Base-by-base conservation (phyloP, 2,797 vertebrate species). In the Steatocranus sp. region DNA sequence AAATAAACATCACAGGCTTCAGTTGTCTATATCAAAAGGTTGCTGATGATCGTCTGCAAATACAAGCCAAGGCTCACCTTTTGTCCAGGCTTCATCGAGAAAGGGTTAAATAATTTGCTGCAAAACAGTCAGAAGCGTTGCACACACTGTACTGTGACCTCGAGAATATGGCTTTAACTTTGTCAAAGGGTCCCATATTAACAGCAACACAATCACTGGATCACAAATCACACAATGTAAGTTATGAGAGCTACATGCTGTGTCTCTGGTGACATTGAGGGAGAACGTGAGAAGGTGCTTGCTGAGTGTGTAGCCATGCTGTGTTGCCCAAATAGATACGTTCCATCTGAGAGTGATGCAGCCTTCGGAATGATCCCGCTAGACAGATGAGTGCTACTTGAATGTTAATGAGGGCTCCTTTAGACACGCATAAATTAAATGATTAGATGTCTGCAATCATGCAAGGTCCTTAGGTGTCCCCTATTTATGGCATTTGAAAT, bases 351-450 rank as follows among this genome's bases (percentile, higher is more conserved):
- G 93, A 92, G 94, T 88, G 90, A 94, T 92, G 94, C 93, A 95
- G 94, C 92, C 95, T 94, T 91, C 82, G 87, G 92, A 95, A 94
- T 92, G 93, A 94, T 95, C 93, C 91, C 74, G 90, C 92, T 86
- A 94, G 95, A 96, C 93, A 92, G 94, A 96, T 87, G 93, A 95
- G 92, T 94, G 95, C 94, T 92, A 95, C 94, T 95, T 92, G 93
- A 96, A 96, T 96, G 94, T 95, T 96, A 96, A 96, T 96, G 95
- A 96, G 94, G 92, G 89, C 93, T 95, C 91, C 93, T 96, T 95
- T 95, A 94, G 93, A 95, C 93, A 89, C 86, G 94, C 95, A 96
- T 95, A 95, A 96, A 96, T 96, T 96, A 96, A 94, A 95, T 91
- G 89, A 96, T 95, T 95, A 94, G 95, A 94, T 89, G 94, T 93